Percentiles rank a stretch among this genome's conserved stretches.
phyloP scores from a whole-genome alignment of 1,140 invertebrate species.

The Aphidius ervi region DNA sequence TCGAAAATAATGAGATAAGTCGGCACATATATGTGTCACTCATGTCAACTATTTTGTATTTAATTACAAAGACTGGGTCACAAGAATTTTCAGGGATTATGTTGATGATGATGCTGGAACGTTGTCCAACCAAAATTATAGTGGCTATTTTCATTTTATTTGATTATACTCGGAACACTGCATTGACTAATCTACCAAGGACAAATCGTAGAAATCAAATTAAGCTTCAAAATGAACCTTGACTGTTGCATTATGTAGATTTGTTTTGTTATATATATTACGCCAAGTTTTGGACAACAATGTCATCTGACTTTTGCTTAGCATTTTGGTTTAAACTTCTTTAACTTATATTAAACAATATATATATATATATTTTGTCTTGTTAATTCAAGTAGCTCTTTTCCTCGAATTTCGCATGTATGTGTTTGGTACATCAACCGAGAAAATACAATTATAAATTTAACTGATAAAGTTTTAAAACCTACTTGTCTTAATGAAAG shows the following conservation, averaged over 20 bases:
- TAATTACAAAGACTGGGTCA: slow-evolving; percentile 8
- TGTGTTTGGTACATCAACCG: neutral
- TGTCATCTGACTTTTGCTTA: slow-evolving; percentile 18
- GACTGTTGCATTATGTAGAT: slow-evolving; percentile 36
- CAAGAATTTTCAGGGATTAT: slow-evolving; percentile 9
- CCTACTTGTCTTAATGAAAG: slow-evolving; percentile 30
- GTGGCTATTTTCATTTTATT: too few species aligned
- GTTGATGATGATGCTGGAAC: slow-evolving; percentile 1
- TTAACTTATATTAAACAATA: too few species aligned
- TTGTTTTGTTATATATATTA: slow-evolving; percentile 25
- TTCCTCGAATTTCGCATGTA: too few species aligned
- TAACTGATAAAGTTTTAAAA: slow-evolving; percentile 12
- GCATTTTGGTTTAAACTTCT: too few species aligned
- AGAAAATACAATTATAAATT: neutral
- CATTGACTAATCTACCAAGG: slow-evolving; percentile 20
- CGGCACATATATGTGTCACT: neutral
- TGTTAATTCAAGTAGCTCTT: too few species aligned
- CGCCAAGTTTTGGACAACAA: slow-evolving; percentile 28
- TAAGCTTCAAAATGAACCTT: slow-evolving; percentile 25
- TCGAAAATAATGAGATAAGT: slow-evolving; percentile 4
- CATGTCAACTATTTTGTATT: too few species aligned
- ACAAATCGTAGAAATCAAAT: slow-evolving; percentile 28
- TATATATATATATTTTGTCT: too few species aligned
- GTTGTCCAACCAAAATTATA: neutral
- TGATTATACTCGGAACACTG: too few species aligned